Base-by-base conservation (phyloP, 2,113 vertebrate species). In the Tetraodon nigroviridis region DNA sequence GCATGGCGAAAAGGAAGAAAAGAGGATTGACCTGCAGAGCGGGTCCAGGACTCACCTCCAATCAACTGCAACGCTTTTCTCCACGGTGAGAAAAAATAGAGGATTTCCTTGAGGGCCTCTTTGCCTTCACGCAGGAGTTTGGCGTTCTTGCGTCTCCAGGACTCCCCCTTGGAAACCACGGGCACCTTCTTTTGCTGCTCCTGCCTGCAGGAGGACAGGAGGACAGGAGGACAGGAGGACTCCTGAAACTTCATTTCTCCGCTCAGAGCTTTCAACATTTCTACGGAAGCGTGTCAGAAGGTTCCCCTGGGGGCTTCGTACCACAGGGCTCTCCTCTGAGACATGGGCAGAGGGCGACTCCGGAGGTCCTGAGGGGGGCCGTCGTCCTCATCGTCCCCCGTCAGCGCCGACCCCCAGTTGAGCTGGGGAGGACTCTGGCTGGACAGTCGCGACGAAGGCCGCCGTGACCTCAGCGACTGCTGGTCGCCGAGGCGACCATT, bases 41-140 rank as follows among this genome's bases (percentile, higher is more conserved):
- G 4, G 12, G 40, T 42, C 14, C 10, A 2, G 3, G 40, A 27
- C 60, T 21, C 46, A 91, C 92, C 92, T 87, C 87, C 90, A 20
- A 93, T 93, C 60, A 82, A 84, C 48, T 90, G 87, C 63, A 92
- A 50, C 1, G 87, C 54, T 41, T 72, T 89, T 22, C 71, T 80
- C 92, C 92, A 93, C 18, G 87, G 58, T 12, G 55, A 7, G 0
- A 90, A 58, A n/a, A 86, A 64, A 42, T 62, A 21, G 12, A 91
- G 4, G n/a, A 61, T 37, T 12, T 41, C 66, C 24, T 12, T 64
- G 48, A 17, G 40, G 2, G 59, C 64, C 0, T 65, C 58, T 71
- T 24, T 63, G 18, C 89, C 52, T 60, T 79, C 78, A 7, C 3
- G 58, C 21, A 90, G 44, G 1, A 46, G 51, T 76, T 83, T 86